Evolutionary conservation across 2,797 vertebrate genomes (phyloP), one percentile per base, ranked within the genome.

Genomic region (Linurgus olivaceus): DNA sequence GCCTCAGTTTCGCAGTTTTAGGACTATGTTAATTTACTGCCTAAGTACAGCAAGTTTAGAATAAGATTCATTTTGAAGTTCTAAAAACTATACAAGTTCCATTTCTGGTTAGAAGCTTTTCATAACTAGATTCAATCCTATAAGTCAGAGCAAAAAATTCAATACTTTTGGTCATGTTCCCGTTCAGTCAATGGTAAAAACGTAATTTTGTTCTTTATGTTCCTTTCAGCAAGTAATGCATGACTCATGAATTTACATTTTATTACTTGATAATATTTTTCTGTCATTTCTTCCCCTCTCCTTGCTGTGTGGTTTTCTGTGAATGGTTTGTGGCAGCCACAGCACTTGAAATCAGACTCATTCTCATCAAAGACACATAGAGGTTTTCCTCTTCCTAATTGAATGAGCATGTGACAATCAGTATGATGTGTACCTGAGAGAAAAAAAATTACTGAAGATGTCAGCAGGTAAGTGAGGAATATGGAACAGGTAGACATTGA

Each of bases 221-320:
- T 91, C 65, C n/a, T 92, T 87, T 91, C 81, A 96, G 31, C 50
- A 83, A 88, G n/a, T 77, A 74, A 57, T 58, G 51, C 58, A 55
- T 82, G 81, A 87, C 35, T 95, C 81, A 80, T 55, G 21, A 83
- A 74, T 92, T 89, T 95, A 70, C 38, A 72, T 89, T 29, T 59
- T 88, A 86, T 70, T 94, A 75, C 63, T 40, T 84, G 78, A 68
- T 71, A 70, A 76, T 68, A 81, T 87, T 96, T 92, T 95, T 63
- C n/a, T 80, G 71, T 67, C 42, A 37, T 82, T 76, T 85, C 20
- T 20, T 83, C 6, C 33, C 13, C 17, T 61, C 23, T 91, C 28
- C 37, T 37, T 63, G 28, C 40, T 35, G 33, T 48, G 51, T 47
- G 38, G 57, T 65, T 90, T 93, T 81, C n/a, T 71, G 28, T 77